A percentile compares a stretch with the other conserved stretches of the same genome.
Conservation (phyloP, 2,888 invertebrate genomes). For the Muschampia plurimacula region DNA sequence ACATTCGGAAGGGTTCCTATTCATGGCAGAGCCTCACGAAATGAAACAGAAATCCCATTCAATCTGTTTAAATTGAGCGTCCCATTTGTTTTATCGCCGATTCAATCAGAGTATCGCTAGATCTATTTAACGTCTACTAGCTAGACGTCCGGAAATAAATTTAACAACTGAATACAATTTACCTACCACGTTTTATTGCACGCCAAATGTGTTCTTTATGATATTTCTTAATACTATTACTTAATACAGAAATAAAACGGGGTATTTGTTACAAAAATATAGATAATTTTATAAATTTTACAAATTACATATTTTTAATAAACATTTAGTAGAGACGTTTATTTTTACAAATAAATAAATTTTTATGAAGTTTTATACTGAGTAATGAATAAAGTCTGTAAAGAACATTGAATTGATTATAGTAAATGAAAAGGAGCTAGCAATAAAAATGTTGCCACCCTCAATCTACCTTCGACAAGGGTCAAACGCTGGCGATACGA, state of each 20-base stretch:
- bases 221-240: conserved; percentile 8
- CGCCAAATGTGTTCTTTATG: conserved; percentile 15
- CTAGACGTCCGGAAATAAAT: conserved; percentile 36
- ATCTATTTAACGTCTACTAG: conserved; percentile 63
- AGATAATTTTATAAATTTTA: background rate
- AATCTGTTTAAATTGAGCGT: conserved; percentile 82
- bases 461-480: conserved; percentile 33
- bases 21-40: conserved; percentile 65
- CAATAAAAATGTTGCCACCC: conserved; percentile 25
- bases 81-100: conserved; percentile 80
- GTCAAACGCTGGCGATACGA: conserved; percentile 38
- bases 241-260: background rate
- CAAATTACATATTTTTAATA: too few relatives aligned
- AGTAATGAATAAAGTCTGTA: conserved; percentile 7
- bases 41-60: conserved; percentile 81
- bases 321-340: too few relatives aligned
- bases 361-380: too few relatives aligned
- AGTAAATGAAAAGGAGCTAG: conserved; percentile 31
- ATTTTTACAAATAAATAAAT: too few relatives aligned
- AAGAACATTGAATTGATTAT: conserved; percentile 30
- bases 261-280: background rate
- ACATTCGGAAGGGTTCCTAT: conserved; percentile 49
- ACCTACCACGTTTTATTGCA: conserved; percentile 28
- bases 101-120: conserved; percentile 73
- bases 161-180: conserved; percentile 37